Evolutionary conservation across 2,797 vertebrate genomes (phyloP).

Genomic region (Argentina silus): DNA sequence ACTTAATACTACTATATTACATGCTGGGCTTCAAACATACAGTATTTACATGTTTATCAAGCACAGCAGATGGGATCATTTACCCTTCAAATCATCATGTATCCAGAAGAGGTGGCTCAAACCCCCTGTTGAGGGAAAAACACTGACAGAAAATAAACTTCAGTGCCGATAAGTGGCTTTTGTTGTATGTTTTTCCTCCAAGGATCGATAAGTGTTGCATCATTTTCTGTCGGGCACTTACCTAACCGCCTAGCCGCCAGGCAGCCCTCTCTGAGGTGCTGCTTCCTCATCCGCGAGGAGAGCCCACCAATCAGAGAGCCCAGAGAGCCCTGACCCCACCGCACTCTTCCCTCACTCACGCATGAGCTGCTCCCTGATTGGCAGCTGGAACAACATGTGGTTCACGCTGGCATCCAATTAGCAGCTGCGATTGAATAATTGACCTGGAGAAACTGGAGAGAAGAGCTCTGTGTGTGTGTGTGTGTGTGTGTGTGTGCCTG

Average conservation of each 20-base stretch:
- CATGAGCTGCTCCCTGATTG: constrained; percentile 59
- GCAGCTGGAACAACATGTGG: constrained; percentile 58
- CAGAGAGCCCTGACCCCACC: constrained; percentile 43
- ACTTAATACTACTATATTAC: not conserved
- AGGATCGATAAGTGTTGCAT: constrained; percentile 66
- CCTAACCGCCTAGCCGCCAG: constrained; percentile 44
- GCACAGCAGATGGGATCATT: not conserved
- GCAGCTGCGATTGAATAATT: constrained; percentile 51
- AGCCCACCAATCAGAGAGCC: constrained; percentile 47
- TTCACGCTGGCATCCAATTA: constrained; percentile 59
- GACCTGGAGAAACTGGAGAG: constrained; percentile 22
- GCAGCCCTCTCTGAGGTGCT: constrained; percentile 27
- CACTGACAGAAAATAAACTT: constrained; percentile 21
- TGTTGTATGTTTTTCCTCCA: constrained; percentile 62
- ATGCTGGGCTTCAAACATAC: not conserved
- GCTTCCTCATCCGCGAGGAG: constrained; percentile 52
- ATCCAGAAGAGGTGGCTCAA: not conserved
- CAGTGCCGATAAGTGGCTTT: constrained; percentile 64
- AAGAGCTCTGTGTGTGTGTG: constrained; percentile 36
- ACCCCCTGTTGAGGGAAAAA: not conserved
- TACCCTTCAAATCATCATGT: constrained; percentile 11
- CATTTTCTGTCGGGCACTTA: constrained; percentile 61
- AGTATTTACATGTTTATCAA: not conserved
- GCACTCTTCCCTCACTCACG: constrained; percentile 42
- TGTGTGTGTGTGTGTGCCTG: constrained; percentile 16